A percentile compares a stretch with the other conserved stretches of the same genome.
Evolutionary conservation across 1,140 invertebrate species (phyloP).

Genomic region (Lucilia cuprina): DNA sequence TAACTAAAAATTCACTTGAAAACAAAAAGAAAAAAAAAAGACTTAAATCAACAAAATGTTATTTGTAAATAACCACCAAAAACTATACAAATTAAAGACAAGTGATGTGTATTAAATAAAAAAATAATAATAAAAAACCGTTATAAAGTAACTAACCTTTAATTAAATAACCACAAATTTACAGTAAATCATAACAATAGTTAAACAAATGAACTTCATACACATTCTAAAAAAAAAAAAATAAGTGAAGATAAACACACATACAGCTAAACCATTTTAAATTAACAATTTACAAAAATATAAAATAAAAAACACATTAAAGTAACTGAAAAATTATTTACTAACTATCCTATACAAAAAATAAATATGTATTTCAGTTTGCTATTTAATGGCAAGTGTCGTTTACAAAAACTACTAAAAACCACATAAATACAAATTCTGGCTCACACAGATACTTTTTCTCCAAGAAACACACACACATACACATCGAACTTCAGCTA

Average conservation of each 20-base stretch:
- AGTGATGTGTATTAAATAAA: too few relatives aligned
- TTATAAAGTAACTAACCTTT: slow-evolving; percentile 25
- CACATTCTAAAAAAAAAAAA: background rate
- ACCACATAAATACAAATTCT: background rate
- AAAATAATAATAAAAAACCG: background rate
- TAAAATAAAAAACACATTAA: background rate
- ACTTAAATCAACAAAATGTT: background rate
- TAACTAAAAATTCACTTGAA: background rate
- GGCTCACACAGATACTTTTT: background rate
- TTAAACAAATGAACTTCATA: background rate
- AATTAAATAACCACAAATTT: slow-evolving; percentile 30
- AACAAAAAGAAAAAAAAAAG: background rate
- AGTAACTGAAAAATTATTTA: background rate
- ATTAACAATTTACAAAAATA: background rate
- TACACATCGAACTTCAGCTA: background rate
- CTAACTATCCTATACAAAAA: background rate
- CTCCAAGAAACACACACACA: background rate
- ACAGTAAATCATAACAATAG: slow-evolving; percentile 25
- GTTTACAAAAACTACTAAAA: background rate
- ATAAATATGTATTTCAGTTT: background rate
- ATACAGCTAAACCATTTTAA: background rate
- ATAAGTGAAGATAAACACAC: background rate
- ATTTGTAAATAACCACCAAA: background rate
- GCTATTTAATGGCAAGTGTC: background rate
- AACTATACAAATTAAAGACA: background rate